Evolutionary conservation across 37 sponge, comb jelly and placozoan genomes (phyloP), one percentile per base, ranked within the genome.

Genomic region (Mnemiopsis leidyi): DNA sequence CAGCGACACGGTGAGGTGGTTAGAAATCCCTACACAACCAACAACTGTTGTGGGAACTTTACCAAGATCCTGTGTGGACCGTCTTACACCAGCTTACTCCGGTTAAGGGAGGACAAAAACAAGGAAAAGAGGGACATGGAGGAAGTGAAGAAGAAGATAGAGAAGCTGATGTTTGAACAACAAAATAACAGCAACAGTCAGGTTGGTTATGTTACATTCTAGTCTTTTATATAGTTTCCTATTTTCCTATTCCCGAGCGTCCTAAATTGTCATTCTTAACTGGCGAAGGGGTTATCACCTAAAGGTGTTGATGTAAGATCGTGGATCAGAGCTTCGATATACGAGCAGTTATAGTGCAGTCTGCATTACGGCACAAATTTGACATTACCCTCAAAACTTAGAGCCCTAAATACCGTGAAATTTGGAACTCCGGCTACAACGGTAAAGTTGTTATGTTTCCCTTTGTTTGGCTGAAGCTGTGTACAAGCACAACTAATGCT

Each of bases 41-140:
- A 85, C 0, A 85, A 40, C 30, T 85, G 90, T 28, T 38, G 40
- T 29, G 36, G 36, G 16, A 85, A 85, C 61, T 85, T 85, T 39
- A 29, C 36, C 24, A 85, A 85, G 61, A 85, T 85, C 23, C 40
- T 85, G 28, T 85, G 90, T 39, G 90, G 90, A 5, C 90, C 90
- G 0, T 36, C 90, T 1, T 85, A 85, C 30, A 5, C 2, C 61
- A 85, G 90, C n/a, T 85, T 85, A 39, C 61, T 85, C 26, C 90
- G 90, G 61, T 61, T 85, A 0, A 28, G 61, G 30, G 90, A 85
- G 48, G 90, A 85, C 5, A 85, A 85, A 39, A 85, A 85, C 26
- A 35, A 85, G 90, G 90, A 85, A 37, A 85, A 85, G 26, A 36
- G 61, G n/a, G 90, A 85, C 29, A 85, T 85, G 90, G 90, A 85